phyloP scores from a whole-genome alignment of 2,797 vertebrate genomes.

The Taenioides sp. region DNA sequence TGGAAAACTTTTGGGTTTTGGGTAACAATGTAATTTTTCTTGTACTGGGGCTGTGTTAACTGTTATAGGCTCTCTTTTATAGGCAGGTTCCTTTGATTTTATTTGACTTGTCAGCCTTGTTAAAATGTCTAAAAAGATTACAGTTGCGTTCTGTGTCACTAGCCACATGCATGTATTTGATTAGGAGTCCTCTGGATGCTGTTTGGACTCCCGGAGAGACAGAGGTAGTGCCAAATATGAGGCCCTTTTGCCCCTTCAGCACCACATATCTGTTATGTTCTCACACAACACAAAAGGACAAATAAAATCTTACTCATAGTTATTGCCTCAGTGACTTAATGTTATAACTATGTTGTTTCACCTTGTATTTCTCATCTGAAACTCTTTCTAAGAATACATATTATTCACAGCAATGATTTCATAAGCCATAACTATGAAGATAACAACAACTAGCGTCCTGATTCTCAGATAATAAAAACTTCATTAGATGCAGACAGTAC shows the following conservation, averaged over 20 bases:
- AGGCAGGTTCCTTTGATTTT: constrained; percentile 67
- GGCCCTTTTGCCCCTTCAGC: constrained; percentile 40
- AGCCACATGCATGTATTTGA: constrained; percentile 57
- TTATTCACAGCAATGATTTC: too few species aligned
- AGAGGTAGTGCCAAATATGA: constrained; percentile 52
- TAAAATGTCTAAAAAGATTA: constrained; percentile 73
- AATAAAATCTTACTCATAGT: constrained; percentile 63
- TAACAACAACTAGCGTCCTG: too few species aligned
- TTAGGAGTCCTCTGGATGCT: constrained; percentile 50
- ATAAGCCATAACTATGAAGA: too few species aligned
- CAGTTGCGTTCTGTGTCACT: constrained; percentile 61
- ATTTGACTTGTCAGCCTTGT: constrained; percentile 68
- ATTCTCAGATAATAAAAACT: too few species aligned
- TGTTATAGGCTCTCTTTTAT: constrained; percentile 62
- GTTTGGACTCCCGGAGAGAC: constrained; percentile 57
- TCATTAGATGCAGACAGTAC: too few species aligned
- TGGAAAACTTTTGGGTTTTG: constrained; percentile 62
- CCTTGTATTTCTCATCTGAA: too few species aligned
- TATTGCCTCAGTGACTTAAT: not conserved
- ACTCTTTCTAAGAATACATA: too few species aligned
- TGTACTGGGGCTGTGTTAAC: constrained; percentile 54
- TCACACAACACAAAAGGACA: constrained; percentile 55
- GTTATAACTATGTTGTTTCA: not conserved
- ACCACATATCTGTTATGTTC: constrained; percentile 58
- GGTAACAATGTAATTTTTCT: constrained; percentile 59